Evolutionary conservation across 2,888 invertebrate genomes (phyloP).

Genomic region (Philhelius pedissequus): DNA sequence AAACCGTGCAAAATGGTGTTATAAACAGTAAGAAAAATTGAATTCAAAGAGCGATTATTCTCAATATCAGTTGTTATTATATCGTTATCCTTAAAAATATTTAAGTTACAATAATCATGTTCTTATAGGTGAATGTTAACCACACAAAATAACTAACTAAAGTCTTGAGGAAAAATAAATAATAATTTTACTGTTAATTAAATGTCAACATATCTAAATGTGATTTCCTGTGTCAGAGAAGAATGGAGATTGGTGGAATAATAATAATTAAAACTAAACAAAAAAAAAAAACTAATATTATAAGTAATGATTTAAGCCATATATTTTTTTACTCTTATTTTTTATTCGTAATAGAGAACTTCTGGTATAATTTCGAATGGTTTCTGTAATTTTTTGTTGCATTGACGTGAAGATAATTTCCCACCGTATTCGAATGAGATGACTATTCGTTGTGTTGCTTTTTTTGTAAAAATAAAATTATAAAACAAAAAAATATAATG

Average conservation of each 20-base stretch:
- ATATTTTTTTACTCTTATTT: conserved; percentile 1
- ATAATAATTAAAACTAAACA: conserved; percentile 5
- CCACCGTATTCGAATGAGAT: conserved; percentile 67
- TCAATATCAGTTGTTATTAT: conserved; percentile 4
- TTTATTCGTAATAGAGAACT: not conserved
- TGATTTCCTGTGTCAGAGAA: conserved; percentile 59
- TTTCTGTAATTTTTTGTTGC: conserved; percentile 48
- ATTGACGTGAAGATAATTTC: conserved; percentile 67
- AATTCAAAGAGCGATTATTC: not conserved
- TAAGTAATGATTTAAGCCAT: conserved; percentile 28
- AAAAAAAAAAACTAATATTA: no score
- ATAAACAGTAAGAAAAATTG: not conserved
- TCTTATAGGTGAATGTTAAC: conserved; percentile 41
- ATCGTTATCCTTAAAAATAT: conserved; percentile 21
- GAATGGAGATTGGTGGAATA: conserved; percentile 28
- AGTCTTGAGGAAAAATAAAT: not conserved
- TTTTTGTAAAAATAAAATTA: conserved; percentile 50
- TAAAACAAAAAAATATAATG: conserved; percentile 7
- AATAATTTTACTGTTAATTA: conserved; percentile 59
- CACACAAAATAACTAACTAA: conserved; percentile 1
- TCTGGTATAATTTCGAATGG: conserved; percentile 23
- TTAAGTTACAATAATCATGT: conserved; percentile 23
- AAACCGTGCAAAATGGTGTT: conserved; percentile 34
- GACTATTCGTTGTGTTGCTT: conserved; percentile 67
- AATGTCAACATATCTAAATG: conserved; percentile 68